These are phyloP conservation scores for Polydrusus cervinus DNA, from an alignment of 2,888 invertebrate genomes.

Conservation along the genomic window DNA sequence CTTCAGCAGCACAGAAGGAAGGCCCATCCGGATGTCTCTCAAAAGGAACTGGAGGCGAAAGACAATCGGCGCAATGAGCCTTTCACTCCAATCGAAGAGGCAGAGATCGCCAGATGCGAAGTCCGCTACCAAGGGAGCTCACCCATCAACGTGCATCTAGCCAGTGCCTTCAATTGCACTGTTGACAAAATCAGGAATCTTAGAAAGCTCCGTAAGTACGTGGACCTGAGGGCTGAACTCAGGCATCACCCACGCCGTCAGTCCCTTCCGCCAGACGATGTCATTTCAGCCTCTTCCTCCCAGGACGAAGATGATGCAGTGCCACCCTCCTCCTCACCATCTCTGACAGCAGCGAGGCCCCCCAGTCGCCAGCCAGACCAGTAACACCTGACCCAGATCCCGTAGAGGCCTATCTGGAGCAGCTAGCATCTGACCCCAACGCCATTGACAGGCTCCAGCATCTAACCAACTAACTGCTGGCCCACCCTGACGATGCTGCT, in stretches of 20 bases:
- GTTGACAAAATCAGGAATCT: constrained; percentile 5
- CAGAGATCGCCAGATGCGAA: neutral
- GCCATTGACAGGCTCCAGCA: too few species aligned
- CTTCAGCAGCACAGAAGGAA: constrained; percentile 22
- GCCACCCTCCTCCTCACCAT: neutral
- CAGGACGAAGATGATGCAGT: too few species aligned
- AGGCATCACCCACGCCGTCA: neutral
- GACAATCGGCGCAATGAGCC: constrained; percentile 11
- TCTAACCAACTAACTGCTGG: too few species aligned
- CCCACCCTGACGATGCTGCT: too few species aligned
- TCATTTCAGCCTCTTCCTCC: too few species aligned
- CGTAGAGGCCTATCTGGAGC: too few species aligned
- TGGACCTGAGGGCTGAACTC: neutral
- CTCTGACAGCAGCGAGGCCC: neutral
- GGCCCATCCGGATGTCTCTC: constrained; percentile 1
- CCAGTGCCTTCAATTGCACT: neutral
- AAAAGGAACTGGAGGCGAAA: neutral
- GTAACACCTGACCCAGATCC: too few species aligned
- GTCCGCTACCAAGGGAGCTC: neutral
- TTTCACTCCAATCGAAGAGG: neutral
- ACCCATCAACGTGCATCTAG: constrained; percentile 14
- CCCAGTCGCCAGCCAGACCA: too few species aligned
- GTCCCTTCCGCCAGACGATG: neutral
- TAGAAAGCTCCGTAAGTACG: constrained; percentile 5
- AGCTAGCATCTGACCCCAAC: too few species aligned